Base-by-base conservation (phyloP, 2,113 vertebrate genomes). In the Nothoprocta perdicaria region DNA sequence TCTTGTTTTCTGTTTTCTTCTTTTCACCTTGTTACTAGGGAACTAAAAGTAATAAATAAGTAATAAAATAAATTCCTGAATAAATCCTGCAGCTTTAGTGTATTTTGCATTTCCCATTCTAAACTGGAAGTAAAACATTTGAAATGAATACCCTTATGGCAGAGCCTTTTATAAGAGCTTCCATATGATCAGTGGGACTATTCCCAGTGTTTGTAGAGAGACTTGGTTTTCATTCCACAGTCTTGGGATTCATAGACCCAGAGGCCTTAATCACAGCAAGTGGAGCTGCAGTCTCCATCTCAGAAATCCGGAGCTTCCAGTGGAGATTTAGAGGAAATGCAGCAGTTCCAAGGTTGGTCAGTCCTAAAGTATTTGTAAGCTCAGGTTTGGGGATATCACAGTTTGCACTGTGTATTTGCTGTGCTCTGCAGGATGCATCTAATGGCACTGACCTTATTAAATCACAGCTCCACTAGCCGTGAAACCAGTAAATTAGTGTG, bases 251-350 rank as follows among this genome's bases (percentile, higher is more conserved):
- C 12, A 7, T 16, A 46, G 55, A 8, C 38, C 26, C 19, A 26
- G 74, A 45, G 23, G 1, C 10, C 1, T 84, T 6, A 43, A 45
- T 84, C 35, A 35, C 69, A 53, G 10, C 23, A 94, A 22, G 13
- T 12, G 23, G 19, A 57, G 7, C 33, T 50, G 5, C 10, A 68
- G 1, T 48, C 24, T 60, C 60, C 38, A 14, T 17, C 53, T 71
- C 38, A 63, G 81, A 65, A 89, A 50, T 29, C 12, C 5, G 10
- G 24, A 60, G 12, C 21, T 87, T 80, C 45, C 33, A 11, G 10
- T 1, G 52, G 27, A 27, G 40, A 31, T 9, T 14, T 57, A 21
- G 31, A n/a, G 29, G 3, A 73, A 80, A 86, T 1, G 0, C 43
- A 40, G 9, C 0, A 3, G 14, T 57, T 41, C 66, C 52, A 24